Conservation (phyloP, 2,113 vertebrate genomes). For the Chamaetylas fuelleborni region DNA sequence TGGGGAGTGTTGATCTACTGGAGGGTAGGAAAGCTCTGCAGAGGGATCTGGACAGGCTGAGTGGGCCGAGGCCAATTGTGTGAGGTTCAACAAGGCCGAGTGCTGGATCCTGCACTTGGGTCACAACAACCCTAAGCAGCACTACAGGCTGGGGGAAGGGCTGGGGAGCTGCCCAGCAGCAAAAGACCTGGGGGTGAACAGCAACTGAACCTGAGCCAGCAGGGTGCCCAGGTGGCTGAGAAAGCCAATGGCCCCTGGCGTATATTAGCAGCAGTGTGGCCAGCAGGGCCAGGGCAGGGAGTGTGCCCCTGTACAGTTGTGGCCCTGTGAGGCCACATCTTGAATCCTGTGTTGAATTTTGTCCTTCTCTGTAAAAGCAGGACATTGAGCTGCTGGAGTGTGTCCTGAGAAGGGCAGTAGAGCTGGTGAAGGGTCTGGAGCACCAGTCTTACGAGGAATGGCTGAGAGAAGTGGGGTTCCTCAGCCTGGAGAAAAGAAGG, state of each 20-base stretch:
- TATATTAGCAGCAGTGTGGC: not conserved
- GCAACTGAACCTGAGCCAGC: not conserved
- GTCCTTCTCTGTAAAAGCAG: not conserved
- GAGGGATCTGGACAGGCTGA: not conserved
- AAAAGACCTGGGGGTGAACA: rapidly evolving
- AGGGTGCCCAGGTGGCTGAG: not conserved
- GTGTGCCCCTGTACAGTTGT: rapidly evolving
- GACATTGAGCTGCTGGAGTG: not conserved
- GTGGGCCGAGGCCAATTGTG: rapidly evolving
- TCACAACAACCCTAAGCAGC: not conserved
- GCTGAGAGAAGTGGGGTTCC: not conserved
- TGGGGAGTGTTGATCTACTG: not conserved
- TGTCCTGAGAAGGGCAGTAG: not conserved
- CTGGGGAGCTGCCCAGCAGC: not conserved
- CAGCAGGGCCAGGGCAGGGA: not conserved
- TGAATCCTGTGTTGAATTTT: not conserved
- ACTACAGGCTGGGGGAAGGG: not conserved
- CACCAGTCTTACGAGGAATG: not conserved
- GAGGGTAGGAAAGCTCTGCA: not conserved
- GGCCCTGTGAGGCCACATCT: not conserved
- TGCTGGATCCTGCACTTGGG: not conserved
- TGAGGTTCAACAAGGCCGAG: not conserved
- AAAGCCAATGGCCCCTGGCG: not conserved
- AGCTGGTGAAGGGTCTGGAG: not conserved
- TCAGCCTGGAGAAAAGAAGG: not conserved